Evolutionary conservation across 2,113 vertebrate species (phyloP).

Genomic region (Pachypanchax playfairii): DNA sequence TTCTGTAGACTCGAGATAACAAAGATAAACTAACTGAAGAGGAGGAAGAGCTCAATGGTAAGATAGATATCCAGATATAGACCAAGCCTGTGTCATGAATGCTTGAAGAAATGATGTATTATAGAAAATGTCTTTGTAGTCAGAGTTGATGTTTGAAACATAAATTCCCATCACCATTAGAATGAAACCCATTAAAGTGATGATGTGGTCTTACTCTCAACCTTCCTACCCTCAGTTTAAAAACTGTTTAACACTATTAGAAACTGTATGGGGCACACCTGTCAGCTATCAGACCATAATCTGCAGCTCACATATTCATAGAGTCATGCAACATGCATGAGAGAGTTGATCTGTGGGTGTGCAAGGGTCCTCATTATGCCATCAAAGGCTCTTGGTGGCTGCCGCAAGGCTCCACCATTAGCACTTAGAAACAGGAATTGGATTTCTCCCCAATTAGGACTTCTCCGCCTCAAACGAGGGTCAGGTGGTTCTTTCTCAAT

Average conservation of each 20-base stretch:
- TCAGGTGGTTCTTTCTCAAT: conserved; percentile 66
- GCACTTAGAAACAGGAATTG: conserved; percentile 44
- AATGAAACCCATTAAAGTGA: background rate
- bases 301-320: conserved; percentile 40
- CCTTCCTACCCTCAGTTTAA: conserved; percentile 8
- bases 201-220: background rate
- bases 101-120: too few species aligned
- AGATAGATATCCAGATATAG: too few species aligned
- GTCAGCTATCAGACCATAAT: conserved; percentile 32
- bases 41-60: background rate
- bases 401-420: conserved; percentile 36
- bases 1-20: background rate
- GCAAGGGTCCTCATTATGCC: conserved; percentile 49
- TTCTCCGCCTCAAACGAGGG: conserved; percentile 54
- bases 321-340: conserved; percentile 58
- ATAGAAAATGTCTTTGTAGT: background rate
- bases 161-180: background rate
- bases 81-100: too few species aligned
- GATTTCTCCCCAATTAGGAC: conserved; percentile 58
- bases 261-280: conserved; percentile 24
- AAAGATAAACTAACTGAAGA: background rate
- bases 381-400: conserved; percentile 51
- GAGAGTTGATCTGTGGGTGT: conserved; percentile 38
- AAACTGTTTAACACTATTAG: conserved; percentile 15
- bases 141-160: background rate